Percentiles rank a stretch among this genome's conserved stretches.
These are phyloP conservation scores for Atherinomorus stipes DNA, from an alignment of 2,113 vertebrate species.

Conservation along the genomic window DNA sequence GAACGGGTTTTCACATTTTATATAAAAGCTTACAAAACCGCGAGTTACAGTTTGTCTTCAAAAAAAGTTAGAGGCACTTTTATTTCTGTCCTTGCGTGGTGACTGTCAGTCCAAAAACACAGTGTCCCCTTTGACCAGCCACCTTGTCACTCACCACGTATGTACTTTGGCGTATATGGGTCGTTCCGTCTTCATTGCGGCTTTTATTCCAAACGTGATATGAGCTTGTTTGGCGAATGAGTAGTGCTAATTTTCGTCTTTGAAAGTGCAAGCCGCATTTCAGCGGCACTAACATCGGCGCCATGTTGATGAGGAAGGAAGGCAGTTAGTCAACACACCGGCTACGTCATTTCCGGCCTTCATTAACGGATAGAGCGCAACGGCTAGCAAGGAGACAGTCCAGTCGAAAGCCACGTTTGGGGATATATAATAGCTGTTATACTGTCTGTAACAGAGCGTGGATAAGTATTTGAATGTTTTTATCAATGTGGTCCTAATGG, in stretches of 20 bases:
- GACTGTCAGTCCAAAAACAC: slow-evolving; percentile 43
- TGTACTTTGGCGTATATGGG: slow-evolving; percentile 34
- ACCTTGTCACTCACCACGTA: slow-evolving; percentile 50
- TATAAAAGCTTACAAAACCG: rapidly evolving
- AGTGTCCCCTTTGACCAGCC: slow-evolving; percentile 33
- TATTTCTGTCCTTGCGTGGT: slow-evolving; percentile 58
- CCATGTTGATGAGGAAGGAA: slow-evolving; percentile 77
- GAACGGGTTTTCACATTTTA: rapidly evolving
- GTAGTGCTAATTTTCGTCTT: slow-evolving; percentile 69
- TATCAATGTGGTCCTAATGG: background rate
- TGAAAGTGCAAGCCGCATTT: slow-evolving; percentile 78
- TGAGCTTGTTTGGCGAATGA: slow-evolving; percentile 74
- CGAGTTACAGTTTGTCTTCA: background rate
- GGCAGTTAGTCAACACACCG: slow-evolving; percentile 31
- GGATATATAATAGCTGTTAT: background rate
- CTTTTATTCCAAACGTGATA: slow-evolving; percentile 67
- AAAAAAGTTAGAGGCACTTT: slow-evolving; percentile 30
- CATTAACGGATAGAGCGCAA: slow-evolving; percentile 17
- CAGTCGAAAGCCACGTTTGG: background rate
- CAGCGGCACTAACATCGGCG: slow-evolving; percentile 74
- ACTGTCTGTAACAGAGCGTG: slow-evolving; percentile 14
- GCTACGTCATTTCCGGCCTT: slow-evolving; percentile 63
- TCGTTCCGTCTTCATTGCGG: slow-evolving; percentile 4
- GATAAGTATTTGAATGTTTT: background rate
- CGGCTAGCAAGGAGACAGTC: slow-evolving; percentile 36